A percentile compares a stretch with the other conserved stretches of the same genome.
Evolutionary conservation across 1,140 invertebrate genomes (phyloP).

Genomic region (Drosophila asahinai): DNA sequence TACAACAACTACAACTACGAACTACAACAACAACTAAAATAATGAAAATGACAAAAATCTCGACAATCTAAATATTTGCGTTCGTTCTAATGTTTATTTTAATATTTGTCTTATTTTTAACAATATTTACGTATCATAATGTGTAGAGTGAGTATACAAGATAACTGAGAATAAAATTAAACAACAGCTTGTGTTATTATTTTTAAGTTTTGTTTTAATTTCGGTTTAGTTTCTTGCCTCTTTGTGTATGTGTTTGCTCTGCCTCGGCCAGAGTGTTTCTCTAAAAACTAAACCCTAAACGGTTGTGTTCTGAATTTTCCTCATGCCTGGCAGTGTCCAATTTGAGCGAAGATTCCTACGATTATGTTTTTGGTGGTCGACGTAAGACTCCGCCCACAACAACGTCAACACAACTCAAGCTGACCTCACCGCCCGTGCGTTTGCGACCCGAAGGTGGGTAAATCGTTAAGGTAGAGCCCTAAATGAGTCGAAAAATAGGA

Average conservation of each 20-base stretch:
- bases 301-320: constrained; percentile 27
- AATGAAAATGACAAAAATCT: constrained; percentile 59
- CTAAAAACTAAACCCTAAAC: constrained; percentile 14
- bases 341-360: constrained; percentile 85
- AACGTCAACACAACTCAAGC: constrained; percentile 85
- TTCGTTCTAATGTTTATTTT: constrained; percentile 37
- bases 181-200: constrained; percentile 26
- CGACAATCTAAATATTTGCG: constrained; percentile 55
- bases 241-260: constrained; percentile 11
- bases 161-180: constrained; percentile 14
- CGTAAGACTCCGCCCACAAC: constrained; percentile 84
- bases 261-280: background rate
- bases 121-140: constrained; percentile 42
- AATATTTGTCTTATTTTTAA: constrained; percentile 37
- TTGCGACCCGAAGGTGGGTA: constrained; percentile 83
- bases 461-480: background rate
- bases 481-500: background rate
- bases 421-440: constrained; percentile 84
- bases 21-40: constrained; percentile 47
- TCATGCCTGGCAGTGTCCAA: constrained; percentile 78
- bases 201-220: constrained; percentile 30
- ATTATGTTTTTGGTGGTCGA: constrained; percentile 85
- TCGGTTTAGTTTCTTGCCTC: constrained; percentile 36
- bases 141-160: constrained; percentile 41
- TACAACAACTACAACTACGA: constrained; percentile 48